phyloP scores from a whole-genome alignment of 2,888 invertebrate species.

The Ophion costatus region DNA sequence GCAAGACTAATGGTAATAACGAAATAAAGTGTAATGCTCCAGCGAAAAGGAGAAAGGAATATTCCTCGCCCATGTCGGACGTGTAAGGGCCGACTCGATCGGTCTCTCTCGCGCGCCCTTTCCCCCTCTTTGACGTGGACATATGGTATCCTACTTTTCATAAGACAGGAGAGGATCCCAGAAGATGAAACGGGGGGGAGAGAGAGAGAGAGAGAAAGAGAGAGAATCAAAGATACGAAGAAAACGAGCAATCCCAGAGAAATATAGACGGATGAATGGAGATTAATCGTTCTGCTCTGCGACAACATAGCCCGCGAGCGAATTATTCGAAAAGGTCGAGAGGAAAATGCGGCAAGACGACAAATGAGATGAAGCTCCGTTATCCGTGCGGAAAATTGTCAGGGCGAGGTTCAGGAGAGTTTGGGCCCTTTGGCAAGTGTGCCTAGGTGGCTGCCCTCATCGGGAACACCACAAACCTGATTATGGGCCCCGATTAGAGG shows the following conservation, averaged over 20 bases:
- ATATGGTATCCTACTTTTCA: conserved; percentile 79
- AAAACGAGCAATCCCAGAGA: conserved; percentile 40
- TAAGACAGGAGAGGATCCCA: conserved; percentile 56
- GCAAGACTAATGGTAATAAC: conserved; percentile 64
- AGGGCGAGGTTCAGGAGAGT: no score
- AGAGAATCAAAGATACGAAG: conserved; percentile 40
- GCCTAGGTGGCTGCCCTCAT: no score
- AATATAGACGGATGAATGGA: conserved; percentile 60
- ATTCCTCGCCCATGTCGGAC: conserved; percentile 29
- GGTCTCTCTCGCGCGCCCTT: conserved; percentile 51
- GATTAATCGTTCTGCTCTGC: conserved; percentile 52
- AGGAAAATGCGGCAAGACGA: conserved; percentile 6
- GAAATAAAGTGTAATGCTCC: conserved; percentile 59
- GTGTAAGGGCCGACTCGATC: conserved; percentile 54
- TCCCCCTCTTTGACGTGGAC: conserved; percentile 75
- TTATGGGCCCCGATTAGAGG: no score
- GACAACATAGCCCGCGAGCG: conserved; percentile 30
- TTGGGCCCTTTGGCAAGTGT: no score
- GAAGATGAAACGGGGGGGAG: conserved; percentile 28
- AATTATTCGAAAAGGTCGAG: conserved; percentile 5
- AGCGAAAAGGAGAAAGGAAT: conserved; percentile 26
- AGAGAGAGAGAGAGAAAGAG: no score
- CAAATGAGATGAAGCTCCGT: neutral
- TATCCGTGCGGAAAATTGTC: no score
- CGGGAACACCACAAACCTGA: no score